Percentiles rank a stretch among this genome's conserved stretches.
phyloP scores from a whole-genome alignment of 1,140 invertebrate species.

The Drosophila yakuba region DNA sequence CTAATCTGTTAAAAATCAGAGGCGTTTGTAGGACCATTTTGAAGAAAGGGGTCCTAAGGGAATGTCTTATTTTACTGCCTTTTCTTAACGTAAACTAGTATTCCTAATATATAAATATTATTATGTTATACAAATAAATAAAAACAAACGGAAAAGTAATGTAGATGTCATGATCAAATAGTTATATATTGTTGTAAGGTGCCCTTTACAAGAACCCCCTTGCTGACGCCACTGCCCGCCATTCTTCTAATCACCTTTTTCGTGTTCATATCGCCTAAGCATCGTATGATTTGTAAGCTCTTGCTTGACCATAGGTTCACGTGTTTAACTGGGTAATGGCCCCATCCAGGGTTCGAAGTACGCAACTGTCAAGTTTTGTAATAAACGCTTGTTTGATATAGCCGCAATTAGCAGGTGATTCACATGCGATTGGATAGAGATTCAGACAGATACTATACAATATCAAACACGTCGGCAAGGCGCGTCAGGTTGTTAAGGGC shows the following conservation, averaged over 20 bases:
- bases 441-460: not conserved
- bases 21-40: not conserved
- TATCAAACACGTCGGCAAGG: conserved; percentile 5
- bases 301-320: conserved; percentile 30
- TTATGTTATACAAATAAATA: no score
- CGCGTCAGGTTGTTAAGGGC: conserved; percentile 10
- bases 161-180: not conserved
- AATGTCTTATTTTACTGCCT: no score
- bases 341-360: conserved; percentile 11
- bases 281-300: conserved; percentile 43
- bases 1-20: not conserved
- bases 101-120: no score
- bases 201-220: not conserved
- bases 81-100: no score
- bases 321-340: conserved; percentile 23
- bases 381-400: conserved; percentile 16
- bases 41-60: no score
- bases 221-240: conserved; percentile 3
- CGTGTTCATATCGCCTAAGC: conserved; percentile 16
- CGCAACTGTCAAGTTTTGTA: conserved; percentile 1
- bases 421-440: conserved; percentile 20
- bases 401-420: conserved; percentile 30
- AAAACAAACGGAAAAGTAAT: no score
- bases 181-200: not conserved
- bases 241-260: conserved; percentile 22